Conservation (phyloP, 92 coral and sea anemone species). For the Zoanthus solanderi region DNA sequence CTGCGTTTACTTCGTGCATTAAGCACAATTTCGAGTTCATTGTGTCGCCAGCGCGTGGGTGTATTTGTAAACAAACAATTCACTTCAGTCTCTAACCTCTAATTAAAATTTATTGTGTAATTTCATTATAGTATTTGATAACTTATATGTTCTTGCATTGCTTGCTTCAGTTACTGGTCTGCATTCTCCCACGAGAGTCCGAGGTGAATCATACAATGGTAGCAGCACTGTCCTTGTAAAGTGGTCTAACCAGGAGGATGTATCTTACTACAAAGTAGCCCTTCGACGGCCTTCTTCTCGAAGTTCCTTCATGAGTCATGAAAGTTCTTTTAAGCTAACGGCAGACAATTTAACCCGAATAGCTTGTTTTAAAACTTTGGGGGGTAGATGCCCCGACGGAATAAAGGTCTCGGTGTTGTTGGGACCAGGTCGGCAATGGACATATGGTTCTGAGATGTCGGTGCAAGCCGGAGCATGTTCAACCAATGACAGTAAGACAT, state of each 20-base stretch:
- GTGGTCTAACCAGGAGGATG: conserved; percentile 9
- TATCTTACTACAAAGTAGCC: conserved; percentile 6
- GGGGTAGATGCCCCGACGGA: background rate
- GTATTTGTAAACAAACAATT: too few relatives aligned
- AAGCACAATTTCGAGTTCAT: too few relatives aligned
- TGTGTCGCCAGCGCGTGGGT: too few relatives aligned
- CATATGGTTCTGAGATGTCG: conserved; percentile 19
- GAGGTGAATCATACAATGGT: conserved; percentile 20
- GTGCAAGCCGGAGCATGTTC: conserved; percentile 36
- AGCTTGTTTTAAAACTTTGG: conserved; percentile 1
- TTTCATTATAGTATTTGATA: too few relatives aligned
- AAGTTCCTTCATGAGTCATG: background rate
- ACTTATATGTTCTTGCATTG: too few relatives aligned
- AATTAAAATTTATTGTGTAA: too few relatives aligned
- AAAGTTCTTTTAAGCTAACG: background rate
- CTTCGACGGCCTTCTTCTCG: background rate
- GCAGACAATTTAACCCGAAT: conserved; percentile 23
- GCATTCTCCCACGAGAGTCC: conserved; percentile 10
- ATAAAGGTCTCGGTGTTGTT: fast-evolving
- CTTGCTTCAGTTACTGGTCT: background rate
- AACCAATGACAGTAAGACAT: background rate
- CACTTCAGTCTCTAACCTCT: too few relatives aligned
- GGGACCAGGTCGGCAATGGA: conserved; percentile 28
- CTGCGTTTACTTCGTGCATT: too few relatives aligned
- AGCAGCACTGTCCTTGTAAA: background rate